Conservation (phyloP, 2,888 invertebrate genomes). For the Cepaea hortensis region DNA sequence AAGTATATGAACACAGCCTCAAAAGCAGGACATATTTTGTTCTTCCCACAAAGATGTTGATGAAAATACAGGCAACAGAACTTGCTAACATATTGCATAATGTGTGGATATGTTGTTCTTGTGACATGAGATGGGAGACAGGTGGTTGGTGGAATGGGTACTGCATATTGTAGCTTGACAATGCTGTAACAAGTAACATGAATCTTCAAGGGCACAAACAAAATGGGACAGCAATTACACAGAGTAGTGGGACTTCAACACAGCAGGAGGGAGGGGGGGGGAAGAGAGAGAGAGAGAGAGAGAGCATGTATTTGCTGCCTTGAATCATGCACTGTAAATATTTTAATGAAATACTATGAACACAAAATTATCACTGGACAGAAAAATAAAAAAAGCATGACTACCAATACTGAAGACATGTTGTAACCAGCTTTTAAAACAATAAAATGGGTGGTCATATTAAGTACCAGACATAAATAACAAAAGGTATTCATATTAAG, state of each 20-base stretch:
- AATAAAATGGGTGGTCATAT: neutral
- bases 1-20: too few species aligned
- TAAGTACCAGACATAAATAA: neutral
- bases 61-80: too few species aligned
- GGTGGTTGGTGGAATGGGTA: neutral
- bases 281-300: neutral
- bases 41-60: too few species aligned
- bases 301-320: constrained; percentile 36
- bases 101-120: too few species aligned
- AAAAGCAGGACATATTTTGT: too few species aligned
- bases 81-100: constrained; percentile 18
- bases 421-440: too few species aligned
- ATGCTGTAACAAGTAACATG: constrained; percentile 30
- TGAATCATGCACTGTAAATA: constrained; percentile 19
- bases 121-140: neutral
- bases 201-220: neutral
- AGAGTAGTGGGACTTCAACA: neutral
- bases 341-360: neutral
- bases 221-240: neutral
- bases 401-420: too few species aligned
- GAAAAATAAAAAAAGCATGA: neutral
- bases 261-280: neutral
- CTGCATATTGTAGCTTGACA: constrained; percentile 18
- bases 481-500: neutral
- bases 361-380: neutral